Base-by-base conservation (phyloP, 23 tunicate genomes). In the Aplidium turbinatum region DNA sequence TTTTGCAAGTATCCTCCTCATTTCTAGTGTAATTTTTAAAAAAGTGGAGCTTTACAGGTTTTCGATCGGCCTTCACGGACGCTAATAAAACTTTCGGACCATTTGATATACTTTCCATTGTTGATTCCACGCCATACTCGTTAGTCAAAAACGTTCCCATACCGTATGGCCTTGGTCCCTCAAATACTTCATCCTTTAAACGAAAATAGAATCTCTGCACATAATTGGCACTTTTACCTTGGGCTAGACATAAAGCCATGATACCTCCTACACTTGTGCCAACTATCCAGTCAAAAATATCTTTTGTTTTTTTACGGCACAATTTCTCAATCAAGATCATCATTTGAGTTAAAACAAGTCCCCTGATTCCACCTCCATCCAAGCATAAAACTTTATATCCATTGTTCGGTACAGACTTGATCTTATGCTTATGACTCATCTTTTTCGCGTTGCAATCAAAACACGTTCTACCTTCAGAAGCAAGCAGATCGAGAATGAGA, bases 251-350 rank as follows among this genome's bases (percentile, higher is more conserved):
- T 2, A 90, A 20, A 2, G 97, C 97, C 4, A 79, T 55, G 30
- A 84, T 77, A 13, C 82, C 90, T 0, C 97, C 97, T 3, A 91
- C 84, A 34, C 85, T 77, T n/a, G 97, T 90, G 5, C 97, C 97
- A 27, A 73, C 34, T 18, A 90, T 71, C 89, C 89, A 84, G 63
- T 84, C 91, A 63, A 90, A 90, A 13, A 90, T 34, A n/a, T 83
- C 89, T 33, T 58, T 71, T 2, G 38, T 40, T 47, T 87, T 38
- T 35, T 80, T 63, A 21, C 85, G 85, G 24, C 85, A 73, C 47
- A 61, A 65, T 46, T 84, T 70, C 52, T 89, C 96, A 0, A 89
- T 56, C 3, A 76, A 89, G 39, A 90, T 90, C 0, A 84, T 38
- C 16, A 84, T 61, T 53, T 90, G 97, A 19, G 90, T 84, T 30